phyloP scores from a whole-genome alignment of 2,113 vertebrate genomes.

The Paramisgurnus dabryanus region DNA sequence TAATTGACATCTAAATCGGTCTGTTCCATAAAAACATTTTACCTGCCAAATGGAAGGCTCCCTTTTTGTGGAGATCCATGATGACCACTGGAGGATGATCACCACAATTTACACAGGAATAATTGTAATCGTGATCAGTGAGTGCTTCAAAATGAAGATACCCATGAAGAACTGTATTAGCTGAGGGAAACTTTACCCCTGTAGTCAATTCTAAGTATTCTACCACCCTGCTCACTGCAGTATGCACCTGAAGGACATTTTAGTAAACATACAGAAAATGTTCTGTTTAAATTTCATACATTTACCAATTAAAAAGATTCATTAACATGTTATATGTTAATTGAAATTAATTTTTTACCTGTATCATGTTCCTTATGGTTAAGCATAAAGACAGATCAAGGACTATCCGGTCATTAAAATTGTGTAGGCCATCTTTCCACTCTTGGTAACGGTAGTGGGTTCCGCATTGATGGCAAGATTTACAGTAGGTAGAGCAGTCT shows the following conservation, averaged over 20 bases:
- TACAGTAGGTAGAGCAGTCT: constrained; percentile 5
- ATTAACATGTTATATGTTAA: not conserved
- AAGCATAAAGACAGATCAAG: constrained; percentile 7
- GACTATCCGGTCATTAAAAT: constrained; percentile 1
- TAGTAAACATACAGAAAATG: no score
- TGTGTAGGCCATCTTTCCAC: constrained; percentile 26
- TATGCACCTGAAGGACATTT: not conserved
- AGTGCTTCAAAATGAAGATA: constrained; percentile 9
- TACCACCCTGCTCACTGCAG: constrained; percentile 2
- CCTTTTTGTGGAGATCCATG: not conserved
- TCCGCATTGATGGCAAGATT: not conserved
- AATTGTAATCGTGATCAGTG: no score
- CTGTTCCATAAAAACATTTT: not conserved
- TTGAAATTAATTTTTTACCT: not conserved
- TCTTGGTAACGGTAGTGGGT: constrained; percentile 10
- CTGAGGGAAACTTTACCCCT: not conserved
- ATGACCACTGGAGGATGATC: no score
- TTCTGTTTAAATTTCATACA: not conserved
- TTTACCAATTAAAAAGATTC: not conserved
- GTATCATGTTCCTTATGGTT: not conserved
- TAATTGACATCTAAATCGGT: not conserved
- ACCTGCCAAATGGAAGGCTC: not conserved
- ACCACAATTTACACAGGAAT: no score
- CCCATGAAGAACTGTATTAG: not conserved
- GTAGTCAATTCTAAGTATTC: not conserved